Evolutionary conservation across 2,797 vertebrate genomes (phyloP).

Genomic region (Anguilla megastoma): DNA sequence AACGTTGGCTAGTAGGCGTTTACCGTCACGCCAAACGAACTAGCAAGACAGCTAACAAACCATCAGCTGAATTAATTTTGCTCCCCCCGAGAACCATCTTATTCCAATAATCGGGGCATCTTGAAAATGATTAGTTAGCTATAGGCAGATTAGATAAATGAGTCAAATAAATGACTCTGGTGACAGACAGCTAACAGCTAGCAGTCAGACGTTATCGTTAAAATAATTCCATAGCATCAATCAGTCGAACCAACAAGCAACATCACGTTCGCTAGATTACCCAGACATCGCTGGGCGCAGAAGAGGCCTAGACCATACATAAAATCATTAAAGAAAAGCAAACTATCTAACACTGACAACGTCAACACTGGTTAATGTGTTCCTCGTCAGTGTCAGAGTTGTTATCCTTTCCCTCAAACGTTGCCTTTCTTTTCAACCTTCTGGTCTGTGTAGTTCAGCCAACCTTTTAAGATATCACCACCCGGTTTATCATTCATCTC

Average conservation of each 20-base stretch:
- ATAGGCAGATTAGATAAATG: not conserved
- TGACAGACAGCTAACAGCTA: not conserved
- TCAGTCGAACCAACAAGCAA: not conserved
- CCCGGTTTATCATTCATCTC: not conserved
- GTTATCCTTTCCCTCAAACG: no score
- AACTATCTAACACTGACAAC: not conserved
- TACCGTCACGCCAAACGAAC: not conserved
- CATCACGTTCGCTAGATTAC: not conserved
- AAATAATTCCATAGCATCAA: not conserved
- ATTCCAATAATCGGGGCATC: not conserved
- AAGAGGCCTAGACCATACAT: not conserved
- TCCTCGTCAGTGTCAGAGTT: not conserved
- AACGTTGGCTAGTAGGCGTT: not conserved
- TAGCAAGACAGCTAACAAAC: not conserved
- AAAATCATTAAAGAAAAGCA: not conserved
- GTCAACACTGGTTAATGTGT: not conserved
- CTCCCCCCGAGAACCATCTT: not conserved
- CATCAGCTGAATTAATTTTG: not conserved
- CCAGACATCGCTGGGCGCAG: not conserved
- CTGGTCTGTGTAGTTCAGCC: not conserved
- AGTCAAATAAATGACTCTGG: not conserved
- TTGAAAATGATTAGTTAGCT: not conserved
- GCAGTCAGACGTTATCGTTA: not conserved
- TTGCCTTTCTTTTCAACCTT: not conserved
- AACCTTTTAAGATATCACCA: not conserved